These are phyloP conservation scores for Nasonia giraulti DNA, from an alignment of 1,140 invertebrate genomes.

Conservation along the genomic window DNA sequence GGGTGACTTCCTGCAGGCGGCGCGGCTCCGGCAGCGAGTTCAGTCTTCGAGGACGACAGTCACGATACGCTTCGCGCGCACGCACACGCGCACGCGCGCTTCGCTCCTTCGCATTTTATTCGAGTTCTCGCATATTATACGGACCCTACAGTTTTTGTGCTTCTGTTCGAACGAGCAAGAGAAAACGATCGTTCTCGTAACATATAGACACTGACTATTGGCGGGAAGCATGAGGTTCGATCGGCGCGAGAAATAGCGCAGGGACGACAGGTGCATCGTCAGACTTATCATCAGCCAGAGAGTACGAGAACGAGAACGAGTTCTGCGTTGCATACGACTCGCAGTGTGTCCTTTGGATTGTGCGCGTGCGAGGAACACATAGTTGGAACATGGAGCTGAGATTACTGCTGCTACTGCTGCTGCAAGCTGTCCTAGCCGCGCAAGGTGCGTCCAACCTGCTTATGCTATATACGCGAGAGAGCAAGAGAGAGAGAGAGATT, in stretches of 20 bases:
- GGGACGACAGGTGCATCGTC: not conserved
- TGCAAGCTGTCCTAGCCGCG: slow-evolving; percentile 11
- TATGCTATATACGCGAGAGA: not conserved
- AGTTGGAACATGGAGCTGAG: not conserved
- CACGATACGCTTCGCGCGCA: slow-evolving; percentile 34
- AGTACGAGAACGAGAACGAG: not conserved
- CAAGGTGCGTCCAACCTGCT: slow-evolving; percentile 40
- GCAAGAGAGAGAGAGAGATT: not conserved
- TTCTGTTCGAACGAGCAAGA: too few relatives aligned
- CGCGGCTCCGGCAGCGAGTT: not conserved
- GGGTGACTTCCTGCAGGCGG: slow-evolving; percentile 47
- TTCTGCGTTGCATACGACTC: not conserved
- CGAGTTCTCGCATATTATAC: not conserved
- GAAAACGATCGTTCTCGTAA: not conserved
- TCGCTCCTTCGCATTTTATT: too few relatives aligned
- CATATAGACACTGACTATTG: not conserved
- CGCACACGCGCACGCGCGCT: not conserved
- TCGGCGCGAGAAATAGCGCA: not conserved
- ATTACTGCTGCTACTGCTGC: not conserved
- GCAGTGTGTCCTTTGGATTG: not conserved
- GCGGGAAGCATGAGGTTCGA: not conserved
- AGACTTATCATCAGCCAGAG: too few relatives aligned
- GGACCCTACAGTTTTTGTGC: not conserved
- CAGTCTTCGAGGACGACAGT: slow-evolving; percentile 46
- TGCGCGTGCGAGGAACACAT: not conserved